These are phyloP conservation scores for Cryptocheilus praepositus DNA, from an alignment of 2,888 invertebrate species.

Conservation along the genomic window DNA sequence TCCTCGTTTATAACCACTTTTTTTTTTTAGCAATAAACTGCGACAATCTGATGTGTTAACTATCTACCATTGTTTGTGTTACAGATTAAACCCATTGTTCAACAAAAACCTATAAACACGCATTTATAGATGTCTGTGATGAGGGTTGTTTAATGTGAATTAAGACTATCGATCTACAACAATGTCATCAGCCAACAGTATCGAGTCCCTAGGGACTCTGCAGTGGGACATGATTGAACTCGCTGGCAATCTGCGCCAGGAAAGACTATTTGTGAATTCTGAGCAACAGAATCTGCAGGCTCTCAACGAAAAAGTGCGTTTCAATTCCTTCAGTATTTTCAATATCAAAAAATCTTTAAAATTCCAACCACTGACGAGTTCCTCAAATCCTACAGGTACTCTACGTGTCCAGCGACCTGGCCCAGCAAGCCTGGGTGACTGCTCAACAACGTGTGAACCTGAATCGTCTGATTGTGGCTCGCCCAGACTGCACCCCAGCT, in stretches of 20 bases:
- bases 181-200: conserved; percentile 72
- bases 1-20: too few species aligned
- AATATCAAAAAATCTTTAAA: too few species aligned
- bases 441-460: conserved; percentile 90
- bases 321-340: too few species aligned
- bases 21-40: too few species aligned
- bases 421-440: conserved; percentile 90
- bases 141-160: background rate
- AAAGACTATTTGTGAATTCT: conserved; percentile 90
- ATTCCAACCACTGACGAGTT: background rate
- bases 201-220: conserved; percentile 68
- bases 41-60: too few species aligned
- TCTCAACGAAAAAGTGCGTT: conserved; percentile 82
- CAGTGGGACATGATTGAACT: conserved; percentile 79
- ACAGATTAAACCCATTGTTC: too few species aligned
- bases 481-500: conserved; percentile 85
- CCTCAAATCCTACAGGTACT: conserved; percentile 71
- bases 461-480: conserved; percentile 84
- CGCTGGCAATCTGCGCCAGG: conserved; percentile 85
- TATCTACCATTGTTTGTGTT: too few species aligned
- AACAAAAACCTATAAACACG: background rate
- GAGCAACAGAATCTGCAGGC: conserved; percentile 89
- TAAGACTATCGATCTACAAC: conserved; percentile 24
- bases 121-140: background rate
- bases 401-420: conserved; percentile 78